Percentiles rank a stretch among this genome's conserved stretches.
Conservation (phyloP, 2,113 vertebrate species). For the Sarotherodon lohbergeri region DNA sequence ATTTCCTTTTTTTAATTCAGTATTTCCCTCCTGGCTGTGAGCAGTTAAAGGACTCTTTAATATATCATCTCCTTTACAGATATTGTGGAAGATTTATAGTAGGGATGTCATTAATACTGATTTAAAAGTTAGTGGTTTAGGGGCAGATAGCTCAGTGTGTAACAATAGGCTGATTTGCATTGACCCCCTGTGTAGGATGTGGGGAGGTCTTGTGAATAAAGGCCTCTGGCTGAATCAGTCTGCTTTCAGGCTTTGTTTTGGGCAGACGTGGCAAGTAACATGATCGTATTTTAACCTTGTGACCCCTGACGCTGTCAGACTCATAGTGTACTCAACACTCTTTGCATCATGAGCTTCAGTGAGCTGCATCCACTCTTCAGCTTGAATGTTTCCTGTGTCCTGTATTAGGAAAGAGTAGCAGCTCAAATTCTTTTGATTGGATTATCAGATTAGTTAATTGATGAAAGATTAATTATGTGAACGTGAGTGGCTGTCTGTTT, state of each 20-base stretch:
- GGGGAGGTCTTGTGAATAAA: background rate
- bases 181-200: background rate
- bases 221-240: background rate
- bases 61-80: background rate
- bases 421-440: background rate
- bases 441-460: background rate
- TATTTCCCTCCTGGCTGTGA: background rate
- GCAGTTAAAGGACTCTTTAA: background rate
- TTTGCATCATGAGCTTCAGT: background rate
- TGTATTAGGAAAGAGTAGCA: background rate
- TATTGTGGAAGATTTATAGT: background rate
- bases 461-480: background rate
- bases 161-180: slow-evolving; percentile 17
- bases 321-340: background rate
- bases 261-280: background rate
- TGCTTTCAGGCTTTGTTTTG: slow-evolving; percentile 13
- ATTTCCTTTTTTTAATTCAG: background rate
- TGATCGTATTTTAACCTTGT: background rate
- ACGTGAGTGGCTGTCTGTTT: background rate
- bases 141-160: background rate
- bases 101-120: background rate
- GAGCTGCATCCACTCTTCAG: too few species aligned
- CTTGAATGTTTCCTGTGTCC: background rate
- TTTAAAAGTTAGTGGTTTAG: background rate
- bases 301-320: background rate